Conservation (phyloP, 2,888 invertebrate species). For the Drosophila niveifrons region DNA sequence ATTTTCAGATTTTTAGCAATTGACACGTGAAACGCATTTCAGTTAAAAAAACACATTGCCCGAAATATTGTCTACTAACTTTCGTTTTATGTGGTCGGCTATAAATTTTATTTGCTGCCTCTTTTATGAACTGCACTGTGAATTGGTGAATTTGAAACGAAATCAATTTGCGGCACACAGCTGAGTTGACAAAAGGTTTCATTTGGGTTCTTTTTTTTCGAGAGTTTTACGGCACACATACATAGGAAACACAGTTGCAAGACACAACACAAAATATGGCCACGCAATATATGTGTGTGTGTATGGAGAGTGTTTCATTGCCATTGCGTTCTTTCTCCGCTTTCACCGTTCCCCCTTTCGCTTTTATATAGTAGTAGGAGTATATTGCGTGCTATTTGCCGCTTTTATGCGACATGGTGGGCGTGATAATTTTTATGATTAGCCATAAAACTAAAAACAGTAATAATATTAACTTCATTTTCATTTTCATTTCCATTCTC, state of each 20-base stretch:
- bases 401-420: conserved; percentile 68
- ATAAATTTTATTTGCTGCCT: neutral
- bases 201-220: conserved; percentile 13
- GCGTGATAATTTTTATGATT: conserved; percentile 80
- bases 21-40: neutral
- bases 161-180: conserved; percentile 23
- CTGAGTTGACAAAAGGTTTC: conserved; percentile 2
- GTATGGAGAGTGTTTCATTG: conserved; percentile 9
- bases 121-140: conserved; percentile 7
- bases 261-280: conserved; percentile 22
- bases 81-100: conserved; percentile 2
- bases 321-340: neutral
- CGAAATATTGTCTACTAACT: neutral
- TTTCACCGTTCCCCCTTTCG: too few relatives aligned
- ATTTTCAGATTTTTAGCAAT: neutral
- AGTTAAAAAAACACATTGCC: neutral
- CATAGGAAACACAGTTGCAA: conserved; percentile 10
- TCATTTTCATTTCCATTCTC: conserved; percentile 61
- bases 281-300: conserved; percentile 10
- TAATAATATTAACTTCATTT: conserved; percentile 79
- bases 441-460: conserved; percentile 79
- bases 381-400: conserved; percentile 55
- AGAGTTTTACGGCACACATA: conserved; percentile 45
- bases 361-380: too few relatives aligned
- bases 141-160: conserved; percentile 28